These are phyloP conservation scores for Gallinago stenura DNA, from an alignment of 2,797 vertebrate genomes.

Conservation along the genomic window DNA sequence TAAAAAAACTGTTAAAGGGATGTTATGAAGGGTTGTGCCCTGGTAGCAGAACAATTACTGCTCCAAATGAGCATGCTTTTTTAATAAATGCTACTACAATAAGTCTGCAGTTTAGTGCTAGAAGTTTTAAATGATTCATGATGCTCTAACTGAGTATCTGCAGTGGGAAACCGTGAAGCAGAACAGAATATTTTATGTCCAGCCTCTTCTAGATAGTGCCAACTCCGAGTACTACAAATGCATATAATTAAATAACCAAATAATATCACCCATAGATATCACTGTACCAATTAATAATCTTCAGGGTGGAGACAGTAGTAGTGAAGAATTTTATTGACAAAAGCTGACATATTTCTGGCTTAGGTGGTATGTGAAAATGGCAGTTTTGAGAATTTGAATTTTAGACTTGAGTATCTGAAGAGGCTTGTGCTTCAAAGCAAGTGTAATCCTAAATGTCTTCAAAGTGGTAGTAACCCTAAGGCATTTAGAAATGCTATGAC, in stretches of 20 bases:
- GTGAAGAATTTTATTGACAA: background rate
- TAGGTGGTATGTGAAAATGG: background rate
- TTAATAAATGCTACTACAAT: slow-evolving; percentile 56
- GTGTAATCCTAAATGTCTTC: background rate
- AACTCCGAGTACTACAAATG: background rate
- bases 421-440: background rate
- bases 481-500: background rate
- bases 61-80: slow-evolving; percentile 56
- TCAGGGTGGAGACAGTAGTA: background rate
- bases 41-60: slow-evolving; percentile 67
- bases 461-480: background rate
- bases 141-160: background rate
- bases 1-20: slow-evolving; percentile 51
- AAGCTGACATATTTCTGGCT: background rate
- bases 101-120: background rate
- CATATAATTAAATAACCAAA: background rate
- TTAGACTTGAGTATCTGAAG: background rate
- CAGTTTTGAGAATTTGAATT: background rate
- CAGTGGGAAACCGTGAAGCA: background rate
- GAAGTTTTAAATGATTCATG: slow-evolving; percentile 33
- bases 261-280: background rate
- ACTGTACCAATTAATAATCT: background rate
- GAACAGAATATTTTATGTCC: background rate
- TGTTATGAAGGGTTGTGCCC: slow-evolving; percentile 54
- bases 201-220: background rate